Evolutionary conservation across 2,113 vertebrate genomes (phyloP).

Genomic region (Epinephelus cyanopodus): DNA sequence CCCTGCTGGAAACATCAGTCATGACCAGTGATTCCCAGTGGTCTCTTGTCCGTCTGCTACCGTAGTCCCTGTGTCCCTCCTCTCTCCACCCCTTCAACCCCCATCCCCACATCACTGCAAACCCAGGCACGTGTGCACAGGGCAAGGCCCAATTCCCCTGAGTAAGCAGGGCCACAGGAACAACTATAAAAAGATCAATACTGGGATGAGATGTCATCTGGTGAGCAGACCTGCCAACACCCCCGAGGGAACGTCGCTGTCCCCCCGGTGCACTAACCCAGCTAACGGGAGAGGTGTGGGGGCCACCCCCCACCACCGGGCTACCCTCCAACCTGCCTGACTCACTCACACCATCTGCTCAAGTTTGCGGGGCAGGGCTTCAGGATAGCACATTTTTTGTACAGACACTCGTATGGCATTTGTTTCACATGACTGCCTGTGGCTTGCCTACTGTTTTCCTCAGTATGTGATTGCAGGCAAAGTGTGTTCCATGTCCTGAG

Average conservation of each 20-base stretch:
- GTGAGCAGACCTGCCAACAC: constrained; percentile 82
- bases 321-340: constrained; percentile 75
- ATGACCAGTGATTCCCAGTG: constrained; percentile 63
- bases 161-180: constrained; percentile 64
- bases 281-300: constrained; percentile 56
- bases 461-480: constrained; percentile 51
- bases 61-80: constrained; percentile 24
- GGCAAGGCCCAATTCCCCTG: constrained; percentile 65
- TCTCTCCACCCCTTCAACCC: background rate
- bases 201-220: constrained; percentile 84
- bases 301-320: constrained; percentile 41
- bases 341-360: constrained; percentile 79
- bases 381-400: constrained; percentile 52
- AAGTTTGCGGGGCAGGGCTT: constrained; percentile 71
- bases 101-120: constrained; percentile 24
- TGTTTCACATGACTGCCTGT: constrained; percentile 74
- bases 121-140: constrained; percentile 66
- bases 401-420: constrained; percentile 58
- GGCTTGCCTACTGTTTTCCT: constrained; percentile 62
- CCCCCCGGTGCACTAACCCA: constrained; percentile 71
- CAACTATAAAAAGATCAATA: constrained; percentile 84
- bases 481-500: constrained; percentile 48
- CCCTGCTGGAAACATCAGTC: constrained; percentile 81
- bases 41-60: constrained; percentile 73
- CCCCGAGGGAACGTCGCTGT: constrained; percentile 72